Base-by-base conservation (phyloP, 2,888 invertebrate genomes). In the Protophormia terraenovae region DNA sequence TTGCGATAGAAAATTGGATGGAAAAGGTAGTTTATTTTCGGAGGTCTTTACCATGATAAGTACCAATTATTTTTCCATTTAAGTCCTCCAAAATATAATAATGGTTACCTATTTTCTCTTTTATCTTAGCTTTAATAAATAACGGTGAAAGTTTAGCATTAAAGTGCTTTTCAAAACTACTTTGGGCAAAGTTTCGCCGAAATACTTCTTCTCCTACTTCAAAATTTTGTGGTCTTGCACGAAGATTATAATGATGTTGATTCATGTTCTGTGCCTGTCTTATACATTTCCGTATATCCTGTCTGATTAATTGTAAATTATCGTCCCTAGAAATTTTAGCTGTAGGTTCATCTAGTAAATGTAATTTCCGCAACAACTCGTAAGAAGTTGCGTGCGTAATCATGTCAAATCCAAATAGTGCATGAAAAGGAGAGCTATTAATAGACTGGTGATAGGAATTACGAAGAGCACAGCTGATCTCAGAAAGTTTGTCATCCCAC, bases 21-120 rank as follows among this genome's bases (percentile, higher is more conserved):
- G 47, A 47, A 45, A 62, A 53, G 24, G 14, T 12, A 24, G 24
- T 22, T 53, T 53, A 47, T 6, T 6, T 2, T 10, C 50, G 19
- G 12, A 50, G 38, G 2, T 62, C 62, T 62, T 62, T 62, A 0
- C n/a, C 62, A 14, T 62, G 62, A 19, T 22, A 62, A 0, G 38
- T 62, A 7, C 62, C 62, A 6, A 62, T 14, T 1, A 38, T 1
- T 19, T 62, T 62, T 1, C 14, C 62, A 14, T 35, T 1, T 27
- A 77, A 22, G n/a, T 78, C 77, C 22, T 69, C 77, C n/a, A 78
- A 7, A 1, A 45, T 10, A 19, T 77, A 77, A 16, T 77, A 77
- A 14, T 67, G 53, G 12, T 45, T 77, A 14, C 77, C 77, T 1
- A 67, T 4, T 66, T 77, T 77, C 1, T 41, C 58, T 6, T 32